Base-by-base conservation (phyloP, 2,888 invertebrate genomes). In the Scotopteryx bipunctaria region DNA sequence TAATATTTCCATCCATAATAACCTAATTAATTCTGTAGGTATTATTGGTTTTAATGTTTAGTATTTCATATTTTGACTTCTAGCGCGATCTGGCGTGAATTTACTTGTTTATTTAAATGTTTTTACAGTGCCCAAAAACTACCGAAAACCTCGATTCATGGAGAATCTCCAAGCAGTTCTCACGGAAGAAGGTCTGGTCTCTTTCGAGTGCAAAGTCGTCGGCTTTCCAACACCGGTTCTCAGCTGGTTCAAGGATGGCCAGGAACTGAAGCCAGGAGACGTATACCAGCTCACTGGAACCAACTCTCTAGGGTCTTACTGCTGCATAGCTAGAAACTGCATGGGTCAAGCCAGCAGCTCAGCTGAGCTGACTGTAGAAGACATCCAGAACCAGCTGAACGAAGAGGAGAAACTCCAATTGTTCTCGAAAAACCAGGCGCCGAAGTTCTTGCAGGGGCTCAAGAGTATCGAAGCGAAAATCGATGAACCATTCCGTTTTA, bases 181-280 rank as follows among this genome's bases (percentile, higher is more conserved):
- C 33, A 97, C 97, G 0, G 97, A 97, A 75, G 97, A 97, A 85
- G 97, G 97, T 0, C 85, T 97, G 21, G 97, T 97, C 0, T 97
- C 97, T 0, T 97, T 97, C 73, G 97, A 97, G 75, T 97, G 97
- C 76, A 97, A 97, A 81, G 97, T 97, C 0, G 97, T 97, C 1
- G 97, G 97, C 0, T 97, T 96, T 64, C 97, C 97, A 0, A 97
- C 97, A 0, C 97, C 97, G 0, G 87, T 94, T 40, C 88, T 97
- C 0, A 93, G 95, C 71, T 97, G 97, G 97, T 97, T 96, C 81
- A 98, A 97, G 83, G 98, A 98, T 76, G 97, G 97, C 0, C 95
- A 97, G 74, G 97, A 97, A 76, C 84, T 98, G 31, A 96, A 96
- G 74, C 97, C 97, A 0, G 97, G 97, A 5, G 97, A 97, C 78